Evolutionary conservation across 2,888 invertebrate genomes (phyloP).

Genomic region (Heteromyza rotundicornis): DNA sequence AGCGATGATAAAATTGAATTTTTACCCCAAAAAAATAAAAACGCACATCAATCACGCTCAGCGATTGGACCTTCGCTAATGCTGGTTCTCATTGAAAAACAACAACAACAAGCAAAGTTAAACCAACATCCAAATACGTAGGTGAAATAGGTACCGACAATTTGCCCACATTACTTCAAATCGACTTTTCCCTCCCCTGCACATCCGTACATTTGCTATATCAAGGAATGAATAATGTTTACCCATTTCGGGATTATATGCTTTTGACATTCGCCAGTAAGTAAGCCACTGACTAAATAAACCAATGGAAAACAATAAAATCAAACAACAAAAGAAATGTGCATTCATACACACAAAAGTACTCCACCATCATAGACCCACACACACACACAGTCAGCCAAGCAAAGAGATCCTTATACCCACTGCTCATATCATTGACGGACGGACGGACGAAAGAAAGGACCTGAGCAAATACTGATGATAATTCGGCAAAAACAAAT

Average conservation of each 20-base stretch:
- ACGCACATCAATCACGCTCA: too few species aligned
- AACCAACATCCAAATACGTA: too few species aligned
- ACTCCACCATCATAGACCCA: conserved; percentile 5
- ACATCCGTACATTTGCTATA: background rate
- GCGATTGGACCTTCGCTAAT: too few species aligned
- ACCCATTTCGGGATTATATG: conserved; percentile 28
- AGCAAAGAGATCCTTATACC: conserved; percentile 1
- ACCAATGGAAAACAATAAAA: conserved; percentile 8
- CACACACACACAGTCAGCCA: background rate
- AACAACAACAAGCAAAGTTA: too few species aligned
- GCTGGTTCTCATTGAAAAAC: too few species aligned
- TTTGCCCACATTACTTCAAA: too few species aligned
- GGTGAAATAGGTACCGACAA: too few species aligned
- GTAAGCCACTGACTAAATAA: conserved; percentile 28
- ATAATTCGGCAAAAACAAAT: conserved; percentile 15
- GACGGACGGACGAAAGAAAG: too few species aligned
- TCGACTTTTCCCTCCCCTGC: too few species aligned
- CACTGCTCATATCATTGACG: background rate
- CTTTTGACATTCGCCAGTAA: conserved; percentile 28
- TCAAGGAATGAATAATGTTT: conserved; percentile 20
- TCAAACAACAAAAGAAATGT: conserved; percentile 5
- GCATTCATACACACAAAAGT: conserved; percentile 10
- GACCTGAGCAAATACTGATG: conserved; percentile 22
- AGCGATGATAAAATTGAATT: too few species aligned
- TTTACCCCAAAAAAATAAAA: too few species aligned